Conservation (phyloP, 2,113 vertebrate species). For the Tyrannus savana region DNA sequence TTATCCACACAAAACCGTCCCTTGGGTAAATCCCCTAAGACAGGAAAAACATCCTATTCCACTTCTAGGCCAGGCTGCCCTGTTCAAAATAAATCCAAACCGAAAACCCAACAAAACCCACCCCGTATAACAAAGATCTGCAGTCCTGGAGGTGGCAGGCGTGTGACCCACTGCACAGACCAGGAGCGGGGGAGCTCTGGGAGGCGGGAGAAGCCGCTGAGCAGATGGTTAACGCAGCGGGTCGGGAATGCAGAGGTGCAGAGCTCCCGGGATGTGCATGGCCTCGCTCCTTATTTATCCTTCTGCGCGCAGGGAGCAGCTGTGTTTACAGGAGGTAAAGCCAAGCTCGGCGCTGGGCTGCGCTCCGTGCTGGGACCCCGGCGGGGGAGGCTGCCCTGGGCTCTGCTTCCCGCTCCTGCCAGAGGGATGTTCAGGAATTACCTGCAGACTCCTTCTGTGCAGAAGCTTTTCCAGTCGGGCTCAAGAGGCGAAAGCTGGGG, state of each 20-base stretch:
- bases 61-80: not conserved
- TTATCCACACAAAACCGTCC: not conserved
- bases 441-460: conserved; percentile 69
- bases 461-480: not conserved
- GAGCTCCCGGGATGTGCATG: not conserved
- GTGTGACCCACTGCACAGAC: fast-evolving
- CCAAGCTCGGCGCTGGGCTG: not conserved
- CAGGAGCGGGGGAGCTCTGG: not conserved
- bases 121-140: fast-evolving
- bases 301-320: not conserved
- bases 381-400: not conserved
- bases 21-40: not conserved
- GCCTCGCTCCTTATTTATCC: conserved; percentile 34
- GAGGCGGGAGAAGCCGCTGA: not conserved
- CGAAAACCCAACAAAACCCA: fast-evolving
- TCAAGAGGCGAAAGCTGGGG: not conserved
- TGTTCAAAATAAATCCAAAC: not conserved
- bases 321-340: conserved; percentile 60
- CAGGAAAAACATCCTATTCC: not conserved
- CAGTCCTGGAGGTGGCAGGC: not conserved
- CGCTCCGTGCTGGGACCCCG: not conserved
- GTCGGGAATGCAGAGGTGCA: not conserved
- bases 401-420: not conserved
- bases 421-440: conserved; percentile 57
- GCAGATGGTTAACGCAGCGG: not conserved